A percentile compares a stretch with the other conserved stretches of the same genome.
phyloP scores from a whole-genome alignment of 2,888 invertebrate genomes.

The Agriotes lineatus region DNA sequence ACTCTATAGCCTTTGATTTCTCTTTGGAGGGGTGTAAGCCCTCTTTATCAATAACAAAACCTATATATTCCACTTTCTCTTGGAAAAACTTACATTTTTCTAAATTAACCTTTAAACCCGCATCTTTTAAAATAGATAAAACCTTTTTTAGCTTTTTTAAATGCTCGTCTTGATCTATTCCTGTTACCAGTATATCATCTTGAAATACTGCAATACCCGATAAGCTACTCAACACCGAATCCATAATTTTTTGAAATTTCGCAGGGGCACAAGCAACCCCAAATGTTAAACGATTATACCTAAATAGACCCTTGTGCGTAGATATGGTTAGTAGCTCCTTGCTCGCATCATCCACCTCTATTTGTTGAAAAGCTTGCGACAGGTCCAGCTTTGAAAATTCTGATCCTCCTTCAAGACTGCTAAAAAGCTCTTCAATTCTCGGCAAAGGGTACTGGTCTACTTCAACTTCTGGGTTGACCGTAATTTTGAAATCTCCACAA shows the following conservation, averaged over 20 bases:
- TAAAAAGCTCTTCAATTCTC: slow-evolving; percentile 48
- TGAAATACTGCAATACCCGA: not conserved
- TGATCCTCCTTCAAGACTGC: slow-evolving; percentile 46
- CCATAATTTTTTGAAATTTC: slow-evolving; percentile 49
- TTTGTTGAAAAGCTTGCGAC: slow-evolving; percentile 54
- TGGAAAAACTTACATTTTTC: not conserved
- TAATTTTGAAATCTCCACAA: slow-evolving; percentile 58
- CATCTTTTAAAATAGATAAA: not conserved
- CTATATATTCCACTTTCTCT: no score
- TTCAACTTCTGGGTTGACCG: slow-evolving; percentile 51
- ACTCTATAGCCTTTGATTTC: no score
- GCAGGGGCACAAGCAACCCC: slow-evolving; percentile 45
- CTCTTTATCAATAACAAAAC: no score
- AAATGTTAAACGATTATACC: slow-evolving; percentile 19
- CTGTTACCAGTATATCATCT: not conserved
- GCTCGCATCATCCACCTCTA: slow-evolving; percentile 41
- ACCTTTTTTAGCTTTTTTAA: not conserved
- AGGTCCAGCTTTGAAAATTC: slow-evolving; percentile 56
- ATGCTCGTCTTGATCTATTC: not conserved
- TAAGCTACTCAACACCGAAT: not conserved
- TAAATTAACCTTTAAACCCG: not conserved
- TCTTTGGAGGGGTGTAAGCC: no score
- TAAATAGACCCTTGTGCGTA: slow-evolving; percentile 53
- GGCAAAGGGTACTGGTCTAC: slow-evolving; percentile 48
- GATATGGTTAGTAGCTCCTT: slow-evolving; percentile 50